phyloP scores from a whole-genome alignment of 1,140 invertebrate species.

The Nixonia krombeini region DNA sequence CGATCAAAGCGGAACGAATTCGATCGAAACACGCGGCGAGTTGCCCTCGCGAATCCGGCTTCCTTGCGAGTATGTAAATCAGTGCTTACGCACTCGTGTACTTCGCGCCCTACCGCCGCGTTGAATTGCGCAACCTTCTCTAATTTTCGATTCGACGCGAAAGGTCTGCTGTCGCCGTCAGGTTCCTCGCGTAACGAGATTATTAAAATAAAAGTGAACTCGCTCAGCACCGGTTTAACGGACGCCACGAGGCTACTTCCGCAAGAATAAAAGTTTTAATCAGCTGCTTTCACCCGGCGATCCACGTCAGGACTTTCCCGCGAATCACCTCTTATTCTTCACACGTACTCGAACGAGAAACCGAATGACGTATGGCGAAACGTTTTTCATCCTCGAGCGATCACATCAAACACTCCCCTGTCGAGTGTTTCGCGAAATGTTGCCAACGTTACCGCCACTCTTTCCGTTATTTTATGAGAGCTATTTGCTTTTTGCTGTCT shows the following conservation, averaged over 20 bases:
- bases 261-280: slow-evolving; percentile 22
- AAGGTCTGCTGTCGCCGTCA: slow-evolving; percentile 39
- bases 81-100: slow-evolving; percentile 16
- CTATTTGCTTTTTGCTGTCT: too few species aligned
- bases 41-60: background rate
- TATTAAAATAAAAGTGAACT: slow-evolving; percentile 37
- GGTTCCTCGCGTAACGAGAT: slow-evolving; percentile 36
- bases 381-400: too few species aligned
- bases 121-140: slow-evolving; percentile 31
- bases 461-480: too few species aligned
- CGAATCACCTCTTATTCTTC: too few species aligned
- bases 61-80: slow-evolving; percentile 45
- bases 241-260: slow-evolving; percentile 8
- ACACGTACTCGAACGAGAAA: too few species aligned
- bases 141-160: slow-evolving; percentile 36
- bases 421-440: too few species aligned
- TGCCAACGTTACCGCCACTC: too few species aligned
- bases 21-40: background rate
- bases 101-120: slow-evolving; percentile 12
- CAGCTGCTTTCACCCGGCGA: slow-evolving; percentile 26
- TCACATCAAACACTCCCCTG: too few species aligned
- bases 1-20: background rate
- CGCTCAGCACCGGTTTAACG: slow-evolving; percentile 23
- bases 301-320: slow-evolving; percentile 18
- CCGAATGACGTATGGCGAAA: too few species aligned